phyloP scores from a whole-genome alignment of 2,797 vertebrate species.

The Centroberyx gerrardi region DNA sequence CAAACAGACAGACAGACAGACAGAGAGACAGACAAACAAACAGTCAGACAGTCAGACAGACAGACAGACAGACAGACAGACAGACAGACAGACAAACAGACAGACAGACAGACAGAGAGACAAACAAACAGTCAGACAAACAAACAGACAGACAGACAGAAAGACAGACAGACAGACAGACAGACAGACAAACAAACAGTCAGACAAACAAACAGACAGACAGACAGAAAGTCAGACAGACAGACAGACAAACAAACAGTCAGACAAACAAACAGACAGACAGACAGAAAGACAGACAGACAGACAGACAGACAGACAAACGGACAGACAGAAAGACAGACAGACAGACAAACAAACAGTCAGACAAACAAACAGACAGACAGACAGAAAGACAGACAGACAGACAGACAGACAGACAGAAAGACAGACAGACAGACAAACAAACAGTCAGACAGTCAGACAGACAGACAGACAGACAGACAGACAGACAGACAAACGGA shows the following conservation, averaged over 20 bases:
- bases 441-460: conserved; percentile 1
- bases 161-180: too few relatives aligned
- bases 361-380: neutral
- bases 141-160: neutral
- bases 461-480: conserved; percentile 15
- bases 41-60: too few relatives aligned
- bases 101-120: neutral
- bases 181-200: neutral
- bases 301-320: neutral
- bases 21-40: too few relatives aligned
- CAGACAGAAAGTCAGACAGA: neutral
- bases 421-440: too few relatives aligned
- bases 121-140: neutral
- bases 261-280: neutral
- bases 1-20: neutral
- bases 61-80: neutral
- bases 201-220: conserved; percentile 16
- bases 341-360: neutral
- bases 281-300: conserved; percentile 17
- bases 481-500: too few relatives aligned
- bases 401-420: neutral
- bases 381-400: neutral
- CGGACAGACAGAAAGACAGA: too few relatives aligned
- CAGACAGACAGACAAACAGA: conserved; percentile 1
- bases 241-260: conserved; percentile 13